Evolutionary conservation across 2,113 vertebrate species (phyloP).

Genomic region (Apistogramma diplotaenia): DNA sequence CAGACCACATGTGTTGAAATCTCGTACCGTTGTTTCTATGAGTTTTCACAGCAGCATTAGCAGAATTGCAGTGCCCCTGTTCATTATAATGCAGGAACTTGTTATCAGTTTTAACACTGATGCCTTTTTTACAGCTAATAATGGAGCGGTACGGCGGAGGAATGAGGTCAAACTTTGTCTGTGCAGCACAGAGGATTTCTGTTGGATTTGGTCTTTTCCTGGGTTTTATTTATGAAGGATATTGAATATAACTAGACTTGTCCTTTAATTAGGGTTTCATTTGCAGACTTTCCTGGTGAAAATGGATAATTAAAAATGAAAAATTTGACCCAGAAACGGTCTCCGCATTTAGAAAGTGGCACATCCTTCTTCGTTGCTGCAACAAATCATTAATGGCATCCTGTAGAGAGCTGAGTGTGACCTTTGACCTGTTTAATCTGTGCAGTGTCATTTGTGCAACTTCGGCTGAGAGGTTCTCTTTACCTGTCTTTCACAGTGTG

Average conservation of each 20-base stretch:
- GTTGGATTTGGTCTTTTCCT: neutral
- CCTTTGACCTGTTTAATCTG: neutral
- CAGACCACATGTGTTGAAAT: neutral
- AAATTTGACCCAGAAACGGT: neutral
- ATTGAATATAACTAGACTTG: neutral
- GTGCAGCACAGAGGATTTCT: neutral
- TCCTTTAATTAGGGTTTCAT: neutral
- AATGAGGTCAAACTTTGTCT: neutral
- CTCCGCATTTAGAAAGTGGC: neutral
- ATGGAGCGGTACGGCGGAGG: neutral
- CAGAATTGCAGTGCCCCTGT: neutral
- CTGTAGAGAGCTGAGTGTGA: neutral
- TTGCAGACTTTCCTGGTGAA: neutral
- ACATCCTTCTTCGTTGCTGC: neutral
- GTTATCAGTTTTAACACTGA: neutral
- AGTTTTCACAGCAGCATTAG: neutral
- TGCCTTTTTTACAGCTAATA: neutral
- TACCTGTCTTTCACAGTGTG: slow-evolving; percentile 81
- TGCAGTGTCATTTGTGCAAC: neutral
- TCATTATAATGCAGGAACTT: neutral
- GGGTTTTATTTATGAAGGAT: neutral
- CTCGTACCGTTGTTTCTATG: neutral
- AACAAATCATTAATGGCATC: neutral
- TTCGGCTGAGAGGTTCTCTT: neutral
- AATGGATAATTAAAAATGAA: neutral